Conservation (phyloP, 2,888 invertebrate genomes). For the Strigamia transsilvanica region DNA sequence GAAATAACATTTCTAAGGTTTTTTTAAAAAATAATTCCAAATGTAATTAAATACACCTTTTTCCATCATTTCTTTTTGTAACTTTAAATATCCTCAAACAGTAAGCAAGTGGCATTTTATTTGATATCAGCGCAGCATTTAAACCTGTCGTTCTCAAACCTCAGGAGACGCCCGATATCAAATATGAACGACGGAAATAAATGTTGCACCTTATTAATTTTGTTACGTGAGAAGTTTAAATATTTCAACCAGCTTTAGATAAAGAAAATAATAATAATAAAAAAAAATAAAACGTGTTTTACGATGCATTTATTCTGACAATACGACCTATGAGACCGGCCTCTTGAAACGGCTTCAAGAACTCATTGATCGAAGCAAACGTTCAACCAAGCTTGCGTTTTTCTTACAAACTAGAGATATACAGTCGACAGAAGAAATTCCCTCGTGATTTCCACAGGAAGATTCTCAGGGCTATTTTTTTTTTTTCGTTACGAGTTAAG, state of each 20-base stretch:
- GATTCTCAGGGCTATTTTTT: background rate
- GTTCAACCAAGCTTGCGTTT: constrained; percentile 36
- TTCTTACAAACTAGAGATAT: constrained; percentile 46
- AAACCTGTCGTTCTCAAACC: too few relatives aligned
- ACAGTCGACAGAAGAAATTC: constrained; percentile 43
- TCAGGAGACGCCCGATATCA: background rate
- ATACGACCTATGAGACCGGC: constrained; percentile 37
- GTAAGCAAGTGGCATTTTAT: too few relatives aligned
- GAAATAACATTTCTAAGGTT: too few relatives aligned
- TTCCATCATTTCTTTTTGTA: too few relatives aligned
- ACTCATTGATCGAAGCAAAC: constrained; percentile 36
- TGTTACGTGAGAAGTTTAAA: constrained; percentile 25
- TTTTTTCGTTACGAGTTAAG: background rate
- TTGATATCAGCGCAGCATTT: too few relatives aligned
- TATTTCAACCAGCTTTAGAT: constrained; percentile 1
- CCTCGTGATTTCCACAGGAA: constrained; percentile 36
- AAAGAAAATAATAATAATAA: background rate
- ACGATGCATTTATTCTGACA: constrained; percentile 37
- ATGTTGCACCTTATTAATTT: background rate
- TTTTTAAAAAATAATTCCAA: too few relatives aligned
- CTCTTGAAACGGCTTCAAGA: constrained; percentile 40
- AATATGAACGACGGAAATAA: background rate
- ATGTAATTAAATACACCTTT: too few relatives aligned
- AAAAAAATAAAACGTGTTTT: constrained; percentile 34
- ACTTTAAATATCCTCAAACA: too few relatives aligned